Evolutionary conservation across 2,113 vertebrate genomes (phyloP).

Genomic region (Pygoscelis adeliae): DNA sequence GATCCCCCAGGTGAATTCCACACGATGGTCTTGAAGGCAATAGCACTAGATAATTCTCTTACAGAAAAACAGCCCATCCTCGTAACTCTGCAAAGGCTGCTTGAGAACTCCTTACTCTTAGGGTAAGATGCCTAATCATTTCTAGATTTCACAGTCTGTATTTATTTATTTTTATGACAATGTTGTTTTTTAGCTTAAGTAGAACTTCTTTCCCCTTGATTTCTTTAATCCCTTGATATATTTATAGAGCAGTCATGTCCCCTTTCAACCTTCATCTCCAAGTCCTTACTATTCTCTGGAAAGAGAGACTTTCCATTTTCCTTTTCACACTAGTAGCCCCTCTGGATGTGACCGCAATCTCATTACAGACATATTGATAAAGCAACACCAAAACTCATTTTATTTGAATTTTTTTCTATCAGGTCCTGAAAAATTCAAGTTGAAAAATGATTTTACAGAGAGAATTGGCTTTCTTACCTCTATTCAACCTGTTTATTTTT

Average conservation of each 20-base stretch:
- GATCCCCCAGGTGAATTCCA: background rate
- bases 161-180: background rate
- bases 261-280: background rate
- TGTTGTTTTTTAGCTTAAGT: background rate
- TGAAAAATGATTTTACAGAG: background rate
- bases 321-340: background rate
- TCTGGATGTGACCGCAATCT: background rate
- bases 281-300: background rate
- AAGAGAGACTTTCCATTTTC: background rate
- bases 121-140: background rate
- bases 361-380: background rate
- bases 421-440: background rate
- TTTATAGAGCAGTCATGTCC: background rate
- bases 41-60: background rate
- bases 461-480: background rate
- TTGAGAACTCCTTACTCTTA: background rate
- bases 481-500: constrained; percentile 66
- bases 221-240: background rate
- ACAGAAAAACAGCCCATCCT: background rate
- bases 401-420: background rate
- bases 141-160: background rate
- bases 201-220: background rate
- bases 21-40: background rate
- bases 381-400: background rate
- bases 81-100: background rate